Percentiles rank a stretch among this genome's conserved stretches.
Evolutionary conservation across 2,797 vertebrate species (phyloP).

Genomic region (Odontamblyopus lacepedii): DNA sequence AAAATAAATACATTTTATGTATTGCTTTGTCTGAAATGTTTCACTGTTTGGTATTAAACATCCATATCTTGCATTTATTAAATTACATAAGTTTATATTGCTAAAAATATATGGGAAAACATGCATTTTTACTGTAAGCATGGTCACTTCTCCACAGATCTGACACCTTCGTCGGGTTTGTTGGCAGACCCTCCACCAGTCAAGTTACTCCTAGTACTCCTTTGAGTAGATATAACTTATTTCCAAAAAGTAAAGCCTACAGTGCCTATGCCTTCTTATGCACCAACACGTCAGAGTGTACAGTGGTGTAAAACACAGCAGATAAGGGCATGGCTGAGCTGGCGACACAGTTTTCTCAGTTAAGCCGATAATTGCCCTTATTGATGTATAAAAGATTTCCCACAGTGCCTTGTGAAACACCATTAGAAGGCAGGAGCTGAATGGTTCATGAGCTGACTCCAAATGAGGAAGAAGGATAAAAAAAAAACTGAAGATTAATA

Average conservation of each 20-base stretch:
- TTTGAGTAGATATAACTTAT: background rate
- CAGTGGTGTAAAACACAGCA: slow-evolving; percentile 36
- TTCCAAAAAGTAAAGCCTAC: slow-evolving; percentile 10
- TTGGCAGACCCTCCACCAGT: too few species aligned
- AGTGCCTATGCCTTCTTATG: slow-evolving; percentile 29
- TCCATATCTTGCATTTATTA: too few species aligned
- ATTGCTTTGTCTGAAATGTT: too few species aligned
- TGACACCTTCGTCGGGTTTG: too few species aligned
- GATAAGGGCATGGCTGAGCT: slow-evolving; percentile 78
- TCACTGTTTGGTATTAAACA: too few species aligned
- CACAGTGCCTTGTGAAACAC: slow-evolving; percentile 91
- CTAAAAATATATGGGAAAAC: too few species aligned
- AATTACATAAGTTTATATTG: too few species aligned
- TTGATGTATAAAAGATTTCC: slow-evolving; percentile 99
- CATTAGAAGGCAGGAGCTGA: slow-evolving; percentile 96
- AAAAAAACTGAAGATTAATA: slow-evolving; percentile 87
- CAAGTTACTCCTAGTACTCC: too few species aligned
- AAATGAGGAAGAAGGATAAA: slow-evolving; percentile 86
- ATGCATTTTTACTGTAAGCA: too few species aligned
- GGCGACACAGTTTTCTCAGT: slow-evolving; percentile 87
- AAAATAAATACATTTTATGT: too few species aligned
- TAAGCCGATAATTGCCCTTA: slow-evolving; percentile 99
- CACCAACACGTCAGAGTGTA: slow-evolving; percentile 42
- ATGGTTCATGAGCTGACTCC: slow-evolving; percentile 94
- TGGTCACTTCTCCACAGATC: too few species aligned